These are phyloP conservation scores for Corvus cornix DNA, from an alignment of 2,113 vertebrate species.

Conservation along the genomic window DNA sequence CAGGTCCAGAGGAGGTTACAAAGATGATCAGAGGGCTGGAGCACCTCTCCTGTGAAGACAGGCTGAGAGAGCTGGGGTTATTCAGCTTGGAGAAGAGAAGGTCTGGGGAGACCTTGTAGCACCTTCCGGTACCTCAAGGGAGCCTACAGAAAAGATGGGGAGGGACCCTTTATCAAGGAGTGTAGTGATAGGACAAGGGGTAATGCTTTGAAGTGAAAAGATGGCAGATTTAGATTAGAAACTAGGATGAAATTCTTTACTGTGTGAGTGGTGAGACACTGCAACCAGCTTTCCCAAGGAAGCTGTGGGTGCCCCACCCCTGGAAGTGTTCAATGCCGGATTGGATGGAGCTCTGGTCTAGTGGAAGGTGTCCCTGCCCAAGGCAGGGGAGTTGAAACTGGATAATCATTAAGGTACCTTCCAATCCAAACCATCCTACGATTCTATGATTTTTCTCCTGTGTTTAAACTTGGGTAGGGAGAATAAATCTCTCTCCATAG, in stretches of 20 bases:
- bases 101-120: background rate
- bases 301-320: accelerated
- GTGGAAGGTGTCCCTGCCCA: background rate
- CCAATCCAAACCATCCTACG: background rate
- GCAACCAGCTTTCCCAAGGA: background rate
- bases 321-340: background rate
- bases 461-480: background rate
- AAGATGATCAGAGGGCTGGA: background rate
- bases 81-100: background rate
- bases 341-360: background rate
- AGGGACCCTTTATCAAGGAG: background rate
- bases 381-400: background rate
- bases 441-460: background rate
- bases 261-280: background rate
- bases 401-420: background rate
- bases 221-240: background rate
- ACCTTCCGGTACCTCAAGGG: background rate
- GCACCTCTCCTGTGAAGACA: background rate
- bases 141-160: background rate
- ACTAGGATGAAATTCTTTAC: background rate
- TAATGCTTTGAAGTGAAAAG: background rate
- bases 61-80: background rate
- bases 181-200: background rate
- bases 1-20: background rate
- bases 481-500: background rate